A percentile compares a stretch with the other conserved stretches of the same genome.
Evolutionary conservation across 2,888 invertebrate species (phyloP).

Genomic region (Nymphalis polychloros): DNA sequence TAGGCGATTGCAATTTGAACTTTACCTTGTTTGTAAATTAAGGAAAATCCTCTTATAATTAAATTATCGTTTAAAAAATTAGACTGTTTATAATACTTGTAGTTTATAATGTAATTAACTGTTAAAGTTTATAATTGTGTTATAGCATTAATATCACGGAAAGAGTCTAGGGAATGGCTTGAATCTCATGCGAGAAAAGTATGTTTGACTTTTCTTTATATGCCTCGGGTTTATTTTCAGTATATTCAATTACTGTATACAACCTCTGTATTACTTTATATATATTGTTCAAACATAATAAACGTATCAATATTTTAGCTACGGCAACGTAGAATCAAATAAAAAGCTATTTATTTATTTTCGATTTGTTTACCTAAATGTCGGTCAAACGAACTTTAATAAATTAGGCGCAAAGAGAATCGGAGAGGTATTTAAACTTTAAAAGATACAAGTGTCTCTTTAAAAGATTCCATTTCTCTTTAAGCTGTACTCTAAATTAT

Average conservation of each 20-base stretch:
- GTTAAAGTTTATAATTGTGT: constrained; percentile 3
- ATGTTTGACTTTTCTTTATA: constrained; percentile 13
- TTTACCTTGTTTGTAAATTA: no score
- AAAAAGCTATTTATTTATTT: background rate
- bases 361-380: background rate
- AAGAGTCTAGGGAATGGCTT: constrained; percentile 13
- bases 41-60: no score
- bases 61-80: no score
- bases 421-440: constrained; percentile 11
- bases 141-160: background rate
- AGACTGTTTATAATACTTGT: background rate
- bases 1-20: no score
- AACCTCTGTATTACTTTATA: constrained; percentile 8
- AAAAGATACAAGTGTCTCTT: constrained; percentile 13
- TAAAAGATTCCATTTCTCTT: constrained; percentile 21
- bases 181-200: constrained; percentile 12
- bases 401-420: background rate
- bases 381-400: background rate
- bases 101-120: background rate
- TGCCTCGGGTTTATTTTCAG: constrained; percentile 4
- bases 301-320: background rate
- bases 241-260: background rate
- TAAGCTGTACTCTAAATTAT: constrained; percentile 38
- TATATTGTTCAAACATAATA: background rate
- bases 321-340: background rate